A percentile compares a stretch with the other conserved stretches of the same genome.
Evolutionary conservation across 1,140 invertebrate species (phyloP).

Genomic region (Drosophila auraria): DNA sequence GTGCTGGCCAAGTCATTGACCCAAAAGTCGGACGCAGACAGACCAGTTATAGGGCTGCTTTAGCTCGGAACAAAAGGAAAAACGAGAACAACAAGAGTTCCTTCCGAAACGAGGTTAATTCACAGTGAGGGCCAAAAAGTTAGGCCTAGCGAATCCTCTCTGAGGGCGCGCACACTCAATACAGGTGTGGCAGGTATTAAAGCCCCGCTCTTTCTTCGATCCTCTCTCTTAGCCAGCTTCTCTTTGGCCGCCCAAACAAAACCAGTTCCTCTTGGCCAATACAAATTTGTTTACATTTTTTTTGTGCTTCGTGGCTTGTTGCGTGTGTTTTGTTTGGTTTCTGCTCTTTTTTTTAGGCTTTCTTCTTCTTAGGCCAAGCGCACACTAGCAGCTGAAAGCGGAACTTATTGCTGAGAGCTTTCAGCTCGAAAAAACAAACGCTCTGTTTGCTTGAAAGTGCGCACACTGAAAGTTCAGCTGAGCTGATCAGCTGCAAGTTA

Average conservation of each 20-base stretch:
- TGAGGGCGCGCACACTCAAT: constrained; percentile 63
- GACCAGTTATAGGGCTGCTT: constrained; percentile 78
- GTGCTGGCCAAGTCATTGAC: constrained; percentile 70
- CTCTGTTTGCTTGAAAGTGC: too few relatives aligned
- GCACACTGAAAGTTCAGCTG: too few relatives aligned
- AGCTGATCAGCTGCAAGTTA: too few relatives aligned
- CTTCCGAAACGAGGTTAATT: constrained; percentile 72
- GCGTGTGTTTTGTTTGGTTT: constrained; percentile 48
- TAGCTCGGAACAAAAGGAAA: constrained; percentile 6
- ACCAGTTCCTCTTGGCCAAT: constrained; percentile 70
- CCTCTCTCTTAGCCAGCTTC: constrained; percentile 17
- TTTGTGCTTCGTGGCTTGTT: constrained; percentile 60
- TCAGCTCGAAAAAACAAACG: too few relatives aligned
- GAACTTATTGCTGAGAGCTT: too few relatives aligned
- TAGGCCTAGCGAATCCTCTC: constrained; percentile 8
- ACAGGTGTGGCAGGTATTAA: constrained; percentile 64
- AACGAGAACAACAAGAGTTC: constrained; percentile 31
- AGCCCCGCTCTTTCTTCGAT: constrained; percentile 5
- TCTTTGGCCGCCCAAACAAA: constrained; percentile 46
- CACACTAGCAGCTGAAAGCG: too few relatives aligned
- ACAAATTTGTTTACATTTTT: constrained; percentile 78
- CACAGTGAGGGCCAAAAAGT: constrained; percentile 50
- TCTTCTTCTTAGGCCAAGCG: too few relatives aligned
- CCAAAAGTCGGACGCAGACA: constrained; percentile 54
- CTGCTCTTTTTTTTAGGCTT: constrained; percentile 24